These are phyloP conservation scores for Silvanus unidentatus DNA, from an alignment of 2,888 invertebrate species.

Conservation along the genomic window DNA sequence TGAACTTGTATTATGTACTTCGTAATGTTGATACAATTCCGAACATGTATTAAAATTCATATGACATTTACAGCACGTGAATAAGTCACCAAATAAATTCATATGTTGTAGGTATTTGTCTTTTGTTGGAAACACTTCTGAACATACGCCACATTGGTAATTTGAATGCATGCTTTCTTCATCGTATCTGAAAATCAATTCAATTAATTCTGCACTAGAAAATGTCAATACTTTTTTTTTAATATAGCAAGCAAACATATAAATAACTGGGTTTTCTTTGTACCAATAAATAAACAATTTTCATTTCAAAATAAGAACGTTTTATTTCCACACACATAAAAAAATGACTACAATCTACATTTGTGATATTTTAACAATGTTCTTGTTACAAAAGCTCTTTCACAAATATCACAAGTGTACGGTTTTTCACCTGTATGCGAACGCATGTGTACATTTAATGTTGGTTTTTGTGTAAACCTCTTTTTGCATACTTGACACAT, in stretches of 20 bases:
- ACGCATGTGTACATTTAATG: conserved; percentile 43
- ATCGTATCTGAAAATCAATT: conserved; percentile 3
- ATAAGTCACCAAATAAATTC: conserved; percentile 32
- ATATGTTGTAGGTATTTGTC: conserved; percentile 28
- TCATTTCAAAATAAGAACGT: too few species aligned
- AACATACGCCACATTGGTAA: conserved; percentile 42
- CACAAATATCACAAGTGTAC: conserved; percentile 38
- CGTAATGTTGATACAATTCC: conserved; percentile 39
- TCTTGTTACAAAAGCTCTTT: conserved; percentile 51
- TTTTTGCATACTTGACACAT: conserved; percentile 8
- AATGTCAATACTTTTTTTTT: too few species aligned
- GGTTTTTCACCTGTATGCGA: conserved; percentile 51
- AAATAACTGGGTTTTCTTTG: too few species aligned
- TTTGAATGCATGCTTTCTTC: conserved; percentile 11
- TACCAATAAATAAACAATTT: too few species aligned
- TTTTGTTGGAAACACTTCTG: conserved; percentile 32
- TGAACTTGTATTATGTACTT: conserved; percentile 31
- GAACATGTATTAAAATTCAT: conserved; percentile 31
- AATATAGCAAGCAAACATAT: too few species aligned
- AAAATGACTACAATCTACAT: conserved; percentile 8
- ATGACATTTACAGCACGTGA: conserved; percentile 39
- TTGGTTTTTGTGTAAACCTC: conserved; percentile 1
- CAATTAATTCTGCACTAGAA: background rate
- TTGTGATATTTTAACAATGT: conserved; percentile 42
- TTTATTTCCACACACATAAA: too few species aligned